These are phyloP conservation scores for Phalanger gymnotis DNA, from an alignment of 2,797 vertebrate genomes.

Conservation along the genomic window DNA sequence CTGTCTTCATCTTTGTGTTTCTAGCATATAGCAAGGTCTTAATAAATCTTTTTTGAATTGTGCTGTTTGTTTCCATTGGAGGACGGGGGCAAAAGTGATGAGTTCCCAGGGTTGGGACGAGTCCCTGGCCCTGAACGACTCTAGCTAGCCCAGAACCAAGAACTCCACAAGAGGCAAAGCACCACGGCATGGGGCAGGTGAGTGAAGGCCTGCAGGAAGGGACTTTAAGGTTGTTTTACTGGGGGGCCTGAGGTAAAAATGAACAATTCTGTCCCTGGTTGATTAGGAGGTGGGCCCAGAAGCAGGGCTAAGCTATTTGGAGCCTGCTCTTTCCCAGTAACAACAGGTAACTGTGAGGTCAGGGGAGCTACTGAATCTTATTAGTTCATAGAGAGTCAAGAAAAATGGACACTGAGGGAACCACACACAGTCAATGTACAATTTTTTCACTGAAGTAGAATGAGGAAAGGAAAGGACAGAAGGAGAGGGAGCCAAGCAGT, in stretches of 20 bases:
- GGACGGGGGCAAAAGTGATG: neutral
- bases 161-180: neutral
- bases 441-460: neutral
- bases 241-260: neutral
- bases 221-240: neutral
- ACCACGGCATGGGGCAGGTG: neutral
- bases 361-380: neutral
- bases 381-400: neutral
- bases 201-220: neutral
- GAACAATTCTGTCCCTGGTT: neutral
- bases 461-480: neutral
- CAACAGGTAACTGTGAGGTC: neutral
- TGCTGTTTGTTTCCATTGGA: neutral
- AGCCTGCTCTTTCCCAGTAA: neutral
- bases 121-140: neutral
- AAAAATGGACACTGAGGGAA: neutral
- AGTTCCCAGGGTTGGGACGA: neutral
- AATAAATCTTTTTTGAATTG: neutral
- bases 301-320: neutral
- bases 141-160: neutral
- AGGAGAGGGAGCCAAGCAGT: neutral
- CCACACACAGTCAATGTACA: neutral
- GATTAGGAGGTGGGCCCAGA: neutral
- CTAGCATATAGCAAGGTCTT: neutral
- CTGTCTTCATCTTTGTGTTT: neutral